Evolutionary conservation across 2,888 invertebrate genomes (phyloP).

Genomic region (Ceratothoa steindachneri): DNA sequence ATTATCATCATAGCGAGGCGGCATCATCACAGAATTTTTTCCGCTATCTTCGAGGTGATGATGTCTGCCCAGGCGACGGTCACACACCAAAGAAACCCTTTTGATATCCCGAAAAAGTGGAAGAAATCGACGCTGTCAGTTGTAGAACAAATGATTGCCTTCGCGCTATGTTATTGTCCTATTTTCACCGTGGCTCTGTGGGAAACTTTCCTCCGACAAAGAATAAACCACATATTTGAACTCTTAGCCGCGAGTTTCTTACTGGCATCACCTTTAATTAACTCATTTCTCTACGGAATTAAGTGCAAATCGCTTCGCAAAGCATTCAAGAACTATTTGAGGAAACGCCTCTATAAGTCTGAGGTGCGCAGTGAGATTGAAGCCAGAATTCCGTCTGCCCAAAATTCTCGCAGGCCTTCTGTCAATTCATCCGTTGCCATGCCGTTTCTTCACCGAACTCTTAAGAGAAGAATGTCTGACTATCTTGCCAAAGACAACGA

Average conservation of each 20-base stretch:
- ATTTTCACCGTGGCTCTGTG: slow-evolving; percentile 68
- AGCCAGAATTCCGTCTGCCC: slow-evolving; percentile 72
- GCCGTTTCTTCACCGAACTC: slow-evolving; percentile 43
- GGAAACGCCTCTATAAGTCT: slow-evolving; percentile 72
- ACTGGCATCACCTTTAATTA: slow-evolving; percentile 55
- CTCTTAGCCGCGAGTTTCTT: slow-evolving; percentile 26
- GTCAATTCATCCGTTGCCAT: slow-evolving; percentile 42
- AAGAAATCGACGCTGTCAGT: slow-evolving; percentile 56
- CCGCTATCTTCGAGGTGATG: slow-evolving; percentile 79
- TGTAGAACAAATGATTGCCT: slow-evolving; percentile 67
- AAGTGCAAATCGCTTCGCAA: slow-evolving; percentile 65
- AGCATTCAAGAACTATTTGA: slow-evolving; percentile 70
- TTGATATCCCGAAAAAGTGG: slow-evolving; percentile 57
- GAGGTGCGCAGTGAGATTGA: slow-evolving; percentile 76
- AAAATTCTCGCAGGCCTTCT: slow-evolving; percentile 69
- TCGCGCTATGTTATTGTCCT: slow-evolving; percentile 69
- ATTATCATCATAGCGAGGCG: slow-evolving; percentile 60
- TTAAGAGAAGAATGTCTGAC: slow-evolving; percentile 60
- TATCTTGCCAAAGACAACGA: slow-evolving; percentile 55
- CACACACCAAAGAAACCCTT: slow-evolving; percentile 66
- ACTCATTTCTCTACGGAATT: slow-evolving; percentile 73
- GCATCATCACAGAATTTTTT: slow-evolving; percentile 76
- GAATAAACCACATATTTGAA: slow-evolving; percentile 24
- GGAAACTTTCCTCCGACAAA: slow-evolving; percentile 56
- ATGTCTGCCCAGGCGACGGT: slow-evolving; percentile 69